phyloP scores from a whole-genome alignment of 2,797 vertebrate genomes.

The Halcyon chelicuti region DNA sequence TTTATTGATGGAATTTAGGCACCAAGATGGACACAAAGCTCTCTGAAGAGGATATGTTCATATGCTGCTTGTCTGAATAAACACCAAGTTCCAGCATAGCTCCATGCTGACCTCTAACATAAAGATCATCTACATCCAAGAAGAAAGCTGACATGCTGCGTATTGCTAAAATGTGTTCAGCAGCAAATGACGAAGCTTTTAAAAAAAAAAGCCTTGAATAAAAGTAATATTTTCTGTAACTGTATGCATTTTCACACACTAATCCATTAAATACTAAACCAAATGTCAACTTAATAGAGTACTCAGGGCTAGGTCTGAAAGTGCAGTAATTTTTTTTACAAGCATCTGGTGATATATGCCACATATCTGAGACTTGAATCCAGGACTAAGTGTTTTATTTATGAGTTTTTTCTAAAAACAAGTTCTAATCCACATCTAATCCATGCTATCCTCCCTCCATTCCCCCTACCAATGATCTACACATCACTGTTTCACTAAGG shows the following conservation, averaged over 20 bases:
- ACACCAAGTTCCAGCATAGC: neutral
- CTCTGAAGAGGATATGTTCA: neutral
- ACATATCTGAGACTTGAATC: constrained; percentile 51
- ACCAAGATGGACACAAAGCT: neutral
- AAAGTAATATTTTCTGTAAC: neutral
- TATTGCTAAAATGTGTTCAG: neutral
- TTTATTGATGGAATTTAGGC: neutral
- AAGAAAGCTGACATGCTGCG: neutral
- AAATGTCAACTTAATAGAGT: constrained; percentile 62
- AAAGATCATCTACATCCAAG: neutral
- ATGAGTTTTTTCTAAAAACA: constrained; percentile 68
- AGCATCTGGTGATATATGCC: constrained; percentile 60
- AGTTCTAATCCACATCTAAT: constrained; percentile 61
- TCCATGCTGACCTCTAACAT: neutral
- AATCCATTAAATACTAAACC: constrained; percentile 48
- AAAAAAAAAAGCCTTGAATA: neutral
- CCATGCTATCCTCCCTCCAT: constrained; percentile 22
- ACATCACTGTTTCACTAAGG: neutral
- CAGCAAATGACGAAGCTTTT: neutral
- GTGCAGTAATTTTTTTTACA: constrained; percentile 66
- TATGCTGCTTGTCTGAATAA: neutral
- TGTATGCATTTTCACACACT: constrained; percentile 25
- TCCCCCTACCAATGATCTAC: neutral
- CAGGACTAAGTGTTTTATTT: constrained; percentile 62
- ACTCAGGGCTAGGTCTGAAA: constrained; percentile 33